Percentiles rank a stretch among this genome's conserved stretches.
Evolutionary conservation across 2,888 invertebrate genomes (phyloP).

Genomic region (Dugesia japonica): DNA sequence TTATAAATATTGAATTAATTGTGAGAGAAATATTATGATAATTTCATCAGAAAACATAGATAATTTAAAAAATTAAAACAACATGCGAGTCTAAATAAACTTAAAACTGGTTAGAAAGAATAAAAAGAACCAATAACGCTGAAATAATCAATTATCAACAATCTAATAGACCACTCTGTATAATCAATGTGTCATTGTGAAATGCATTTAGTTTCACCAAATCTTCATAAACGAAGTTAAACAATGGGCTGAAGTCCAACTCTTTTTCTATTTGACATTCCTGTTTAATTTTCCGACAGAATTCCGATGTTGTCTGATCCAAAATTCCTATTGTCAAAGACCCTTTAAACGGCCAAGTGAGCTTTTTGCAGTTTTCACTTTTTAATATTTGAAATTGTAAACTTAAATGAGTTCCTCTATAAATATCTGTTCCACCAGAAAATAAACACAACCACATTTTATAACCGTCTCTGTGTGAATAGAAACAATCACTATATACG

Average conservation of each 20-base stretch:
- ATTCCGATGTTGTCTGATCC: background rate
- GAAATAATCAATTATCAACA: too few relatives aligned
- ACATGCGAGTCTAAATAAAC: too few relatives aligned
- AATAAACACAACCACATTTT: background rate
- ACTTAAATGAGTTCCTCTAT: background rate
- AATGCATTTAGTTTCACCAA: background rate
- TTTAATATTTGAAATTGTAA: background rate
- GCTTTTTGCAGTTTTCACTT: background rate
- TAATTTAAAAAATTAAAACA: too few relatives aligned
- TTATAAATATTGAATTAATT: too few relatives aligned
- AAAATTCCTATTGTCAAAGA: background rate
- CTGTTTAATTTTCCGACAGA: background rate
- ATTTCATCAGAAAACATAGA: too few relatives aligned
- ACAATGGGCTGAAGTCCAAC: background rate
- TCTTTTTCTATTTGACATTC: background rate
- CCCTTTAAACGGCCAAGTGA: background rate
- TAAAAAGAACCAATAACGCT: too few relatives aligned
- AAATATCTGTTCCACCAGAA: background rate
- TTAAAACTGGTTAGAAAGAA: too few relatives aligned
- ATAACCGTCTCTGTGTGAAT: background rate
- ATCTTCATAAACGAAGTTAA: background rate
- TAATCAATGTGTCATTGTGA: background rate
- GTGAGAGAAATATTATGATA: too few relatives aligned
- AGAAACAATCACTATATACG: background rate
- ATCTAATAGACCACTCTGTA: too few relatives aligned